phyloP scores from a whole-genome alignment of 1,140 invertebrate genomes.

The Delia radicum region DNA sequence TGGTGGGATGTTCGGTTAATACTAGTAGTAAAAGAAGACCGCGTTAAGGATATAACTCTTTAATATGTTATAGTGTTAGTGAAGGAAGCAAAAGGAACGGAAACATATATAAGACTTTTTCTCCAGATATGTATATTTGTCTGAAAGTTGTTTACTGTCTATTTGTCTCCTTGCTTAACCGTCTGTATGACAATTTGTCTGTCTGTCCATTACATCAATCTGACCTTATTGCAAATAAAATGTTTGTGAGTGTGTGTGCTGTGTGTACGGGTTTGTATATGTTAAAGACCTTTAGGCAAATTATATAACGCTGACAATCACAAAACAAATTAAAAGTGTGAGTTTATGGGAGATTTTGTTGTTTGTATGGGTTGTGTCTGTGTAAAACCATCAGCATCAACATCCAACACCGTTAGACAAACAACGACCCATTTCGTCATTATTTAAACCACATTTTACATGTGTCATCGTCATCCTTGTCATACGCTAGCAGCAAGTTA shows the following conservation, averaged over 20 bases:
- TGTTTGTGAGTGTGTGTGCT: conserved; percentile 48
- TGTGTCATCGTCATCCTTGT: conserved; percentile 37
- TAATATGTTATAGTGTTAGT: neutral
- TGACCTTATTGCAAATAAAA: conserved; percentile 25
- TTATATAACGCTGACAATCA: conserved; percentile 48
- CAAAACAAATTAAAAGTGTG: conserved; percentile 31
- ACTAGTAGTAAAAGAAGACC: neutral
- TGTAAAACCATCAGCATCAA: neutral
- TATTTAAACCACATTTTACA: conserved; percentile 55
- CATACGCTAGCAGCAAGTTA: neutral
- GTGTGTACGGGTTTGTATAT: neutral
- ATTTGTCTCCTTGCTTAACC: neutral
- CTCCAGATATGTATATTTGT: neutral
- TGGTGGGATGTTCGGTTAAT: neutral
- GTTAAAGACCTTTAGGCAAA: conserved; percentile 4
- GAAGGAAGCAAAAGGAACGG: neutral
- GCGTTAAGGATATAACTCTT: neutral
- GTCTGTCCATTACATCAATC: conserved; percentile 7
- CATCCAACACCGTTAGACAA: neutral
- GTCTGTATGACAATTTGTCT: neutral
- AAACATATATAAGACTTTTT: neutral
- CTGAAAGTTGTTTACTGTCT: neutral
- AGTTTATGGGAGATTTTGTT: neutral
- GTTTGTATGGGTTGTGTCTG: neutral
- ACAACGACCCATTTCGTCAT: conserved; percentile 51